phyloP scores from a whole-genome alignment of 2,797 vertebrate species.

The Taenioides sp. region DNA sequence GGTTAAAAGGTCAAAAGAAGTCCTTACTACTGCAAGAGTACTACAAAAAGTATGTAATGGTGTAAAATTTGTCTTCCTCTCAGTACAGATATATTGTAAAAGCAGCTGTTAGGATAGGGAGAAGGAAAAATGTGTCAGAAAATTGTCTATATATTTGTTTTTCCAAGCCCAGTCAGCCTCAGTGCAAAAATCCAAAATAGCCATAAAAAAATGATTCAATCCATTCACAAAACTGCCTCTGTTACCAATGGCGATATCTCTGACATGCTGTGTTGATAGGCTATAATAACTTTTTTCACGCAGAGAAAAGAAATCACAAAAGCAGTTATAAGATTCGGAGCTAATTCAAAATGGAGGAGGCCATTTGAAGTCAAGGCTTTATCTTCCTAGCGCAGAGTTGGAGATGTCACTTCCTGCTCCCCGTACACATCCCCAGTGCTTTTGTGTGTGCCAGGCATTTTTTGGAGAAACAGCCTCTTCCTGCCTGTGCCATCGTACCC shows the following conservation, averaged over 20 bases:
- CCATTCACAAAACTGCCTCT: conserved; percentile 35
- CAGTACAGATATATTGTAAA: no score
- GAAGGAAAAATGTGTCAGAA: no score
- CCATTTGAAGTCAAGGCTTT: conserved; percentile 49
- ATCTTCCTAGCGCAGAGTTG: conserved; percentile 47
- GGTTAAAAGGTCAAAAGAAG: no score
- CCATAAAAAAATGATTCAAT: conserved; percentile 8
- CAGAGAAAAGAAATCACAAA: conserved; percentile 49
- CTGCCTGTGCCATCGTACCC: background rate
- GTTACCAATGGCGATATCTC: conserved; percentile 32
- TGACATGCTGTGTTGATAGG: conserved; percentile 47
- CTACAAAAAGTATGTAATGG: no score
- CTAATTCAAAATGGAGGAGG: conserved; percentile 53
- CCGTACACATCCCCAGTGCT: conserved; percentile 14
- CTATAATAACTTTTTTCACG: conserved; percentile 56
- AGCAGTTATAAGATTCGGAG: conserved; percentile 51
- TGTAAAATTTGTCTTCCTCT: no score
- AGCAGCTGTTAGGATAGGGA: no score
- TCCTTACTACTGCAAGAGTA: no score
- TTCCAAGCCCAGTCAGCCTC: no score
- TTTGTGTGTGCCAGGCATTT: conserved; percentile 29
- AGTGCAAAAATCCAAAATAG: no score
- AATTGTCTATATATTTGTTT: no score
- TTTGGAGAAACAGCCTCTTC: conserved; percentile 28
- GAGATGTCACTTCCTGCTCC: conserved; percentile 41